Conservation (phyloP, 2,113 vertebrate species). For the Trematocara variabile region DNA sequence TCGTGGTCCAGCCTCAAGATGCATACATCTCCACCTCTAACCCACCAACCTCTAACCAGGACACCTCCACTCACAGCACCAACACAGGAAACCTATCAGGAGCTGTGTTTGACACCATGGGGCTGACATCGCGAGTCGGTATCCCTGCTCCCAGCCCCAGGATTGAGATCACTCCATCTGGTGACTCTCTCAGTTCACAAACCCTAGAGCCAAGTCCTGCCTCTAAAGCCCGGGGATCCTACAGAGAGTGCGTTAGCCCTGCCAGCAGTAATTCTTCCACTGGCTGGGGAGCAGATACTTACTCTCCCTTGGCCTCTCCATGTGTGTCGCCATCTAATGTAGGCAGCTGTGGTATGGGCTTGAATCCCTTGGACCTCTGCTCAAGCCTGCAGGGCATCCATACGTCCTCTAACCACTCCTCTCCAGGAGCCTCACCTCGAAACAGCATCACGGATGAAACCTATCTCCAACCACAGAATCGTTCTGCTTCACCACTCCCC, state of each 20-base stretch:
- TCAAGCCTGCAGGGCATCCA: slow-evolving; percentile 88
- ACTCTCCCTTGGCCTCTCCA: slow-evolving; percentile 86
- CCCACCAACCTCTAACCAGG: slow-evolving; percentile 68
- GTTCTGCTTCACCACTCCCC: slow-evolving; percentile 3
- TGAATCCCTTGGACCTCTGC: slow-evolving; percentile 84
- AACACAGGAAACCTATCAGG: slow-evolving; percentile 60
- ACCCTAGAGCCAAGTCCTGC: slow-evolving; percentile 74
- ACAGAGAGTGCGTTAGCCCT: slow-evolving; percentile 95
- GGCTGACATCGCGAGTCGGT: slow-evolving; percentile 60
- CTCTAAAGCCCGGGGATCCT: slow-evolving; percentile 70
- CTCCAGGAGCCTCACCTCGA: slow-evolving; percentile 90
- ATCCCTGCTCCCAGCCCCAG: slow-evolving; percentile 85
- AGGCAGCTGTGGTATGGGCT: slow-evolving; percentile 40
- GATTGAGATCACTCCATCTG: slow-evolving; percentile 96
- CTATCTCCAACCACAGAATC: slow-evolving; percentile 78
- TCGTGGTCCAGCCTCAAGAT: slow-evolving; percentile 75
- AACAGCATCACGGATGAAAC: slow-evolving; percentile 87
- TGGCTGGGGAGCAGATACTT: slow-evolving; percentile 88
- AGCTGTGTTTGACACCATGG: slow-evolving; percentile 2
- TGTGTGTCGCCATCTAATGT: slow-evolving; percentile 84
- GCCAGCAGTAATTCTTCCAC: slow-evolving; percentile 95
- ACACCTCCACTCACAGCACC: slow-evolving; percentile 43
- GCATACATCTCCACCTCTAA: slow-evolving; percentile 75
- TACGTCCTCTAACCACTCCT: slow-evolving; percentile 88
- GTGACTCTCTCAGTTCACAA: slow-evolving; percentile 82